Base-by-base conservation (phyloP, 2,888 invertebrate species). In the Ochropleura plecta region DNA sequence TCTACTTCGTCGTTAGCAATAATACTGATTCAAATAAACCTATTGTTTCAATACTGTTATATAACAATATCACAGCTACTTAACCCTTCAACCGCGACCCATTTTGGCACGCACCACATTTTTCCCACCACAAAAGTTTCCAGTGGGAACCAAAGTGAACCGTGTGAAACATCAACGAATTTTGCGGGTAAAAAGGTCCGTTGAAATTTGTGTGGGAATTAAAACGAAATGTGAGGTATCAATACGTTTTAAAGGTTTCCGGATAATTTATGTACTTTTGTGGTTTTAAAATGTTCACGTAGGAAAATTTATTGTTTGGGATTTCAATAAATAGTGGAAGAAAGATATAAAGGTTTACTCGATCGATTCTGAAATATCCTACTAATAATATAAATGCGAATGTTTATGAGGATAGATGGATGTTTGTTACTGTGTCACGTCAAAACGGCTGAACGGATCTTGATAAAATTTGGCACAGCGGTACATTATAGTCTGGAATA, bases 51-150 rank as follows among this genome's bases (percentile, higher is more conserved):
- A 53, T 46, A 60, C 40, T 65, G 48, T 16, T 30, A 65, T 16
- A 51, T 48, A 84, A 66, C 12, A 69, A 74, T 70, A 73, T 84
- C 75, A 81, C 74, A 82, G 71, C 71, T 82, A 81, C 85, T 77
- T 85, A 60, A 84, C 63, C 81, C 75, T 20, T 70, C 82, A 67
- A 84, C 69, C 85, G 69, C 82, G 67, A 68, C 70, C 78, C 59
- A 70, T 85, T 76, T 82, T 72, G 82, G 72, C 86, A 77, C 73
- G 72, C 73, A 74, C 84, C 76, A 73, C 48, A 70, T 76, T 69
- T 84, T 80, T 86, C 81, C 70, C 86, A 86, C 84, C 81, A 65
- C 81, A 20, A 10, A 70, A 68, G 64, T 83, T 86, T 77, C 84
- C 84, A 42, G 40, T 84, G 81, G 63, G 86, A 86, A 83, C 70